These are phyloP conservation scores for Barnardius zonarius DNA, from an alignment of 2,113 vertebrate genomes.

Conservation along the genomic window DNA sequence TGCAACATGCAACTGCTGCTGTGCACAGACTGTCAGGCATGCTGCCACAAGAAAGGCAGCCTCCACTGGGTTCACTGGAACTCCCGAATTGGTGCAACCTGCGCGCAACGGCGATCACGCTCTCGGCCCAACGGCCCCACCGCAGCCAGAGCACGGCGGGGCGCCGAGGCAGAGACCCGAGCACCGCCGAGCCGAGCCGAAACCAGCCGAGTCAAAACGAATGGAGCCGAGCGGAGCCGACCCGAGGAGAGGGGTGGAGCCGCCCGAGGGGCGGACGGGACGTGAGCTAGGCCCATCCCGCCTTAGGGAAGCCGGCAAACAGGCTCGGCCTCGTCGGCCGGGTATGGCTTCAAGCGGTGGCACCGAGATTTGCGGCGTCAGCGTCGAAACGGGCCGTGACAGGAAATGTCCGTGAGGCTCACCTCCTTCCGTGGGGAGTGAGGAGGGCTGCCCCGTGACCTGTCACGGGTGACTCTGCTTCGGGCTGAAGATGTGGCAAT, in stretches of 20 bases:
- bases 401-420: rapidly evolving
- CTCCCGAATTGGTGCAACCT: rapidly evolving
- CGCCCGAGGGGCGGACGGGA: background rate
- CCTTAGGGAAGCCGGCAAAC: background rate
- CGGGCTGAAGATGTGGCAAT: background rate
- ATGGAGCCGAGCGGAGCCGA: no score
- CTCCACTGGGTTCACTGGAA: rapidly evolving
- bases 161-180: background rate
- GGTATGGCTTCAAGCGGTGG: rapidly evolving
- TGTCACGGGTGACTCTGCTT: rapidly evolving
- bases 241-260: background rate
- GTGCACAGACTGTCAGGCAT: rapidly evolving
- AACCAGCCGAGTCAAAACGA: no score
- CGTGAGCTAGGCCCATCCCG: background rate
- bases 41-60: background rate
- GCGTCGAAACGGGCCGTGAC: rapidly evolving
- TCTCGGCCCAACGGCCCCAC: rapidly evolving
- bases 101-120: rapidly evolving
- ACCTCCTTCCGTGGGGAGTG: rapidly evolving
- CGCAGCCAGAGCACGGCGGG: background rate
- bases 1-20: background rate
- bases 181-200: background rate
- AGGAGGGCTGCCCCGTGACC: background rate
- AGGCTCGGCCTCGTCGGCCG: rapidly evolving
- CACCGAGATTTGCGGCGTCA: rapidly evolving